These are phyloP conservation scores for Zaprionus nigranus DNA, from an alignment of 1,140 invertebrate genomes.

Conservation along the genomic window DNA sequence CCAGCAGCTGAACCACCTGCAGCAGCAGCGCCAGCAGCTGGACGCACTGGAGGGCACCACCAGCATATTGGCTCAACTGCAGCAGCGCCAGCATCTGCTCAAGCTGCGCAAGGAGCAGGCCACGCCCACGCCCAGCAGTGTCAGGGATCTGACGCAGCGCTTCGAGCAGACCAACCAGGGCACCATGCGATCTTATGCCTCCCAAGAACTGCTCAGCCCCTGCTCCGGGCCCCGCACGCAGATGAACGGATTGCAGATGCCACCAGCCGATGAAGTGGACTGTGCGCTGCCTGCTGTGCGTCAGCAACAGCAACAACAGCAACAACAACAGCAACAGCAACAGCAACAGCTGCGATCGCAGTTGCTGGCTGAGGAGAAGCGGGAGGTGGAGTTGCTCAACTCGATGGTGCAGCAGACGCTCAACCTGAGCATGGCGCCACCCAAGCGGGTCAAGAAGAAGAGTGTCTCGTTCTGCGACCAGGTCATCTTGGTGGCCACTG, in stretches of 20 bases:
- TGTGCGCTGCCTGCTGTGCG: conserved; percentile 57
- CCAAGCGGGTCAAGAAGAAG: conserved; percentile 92
- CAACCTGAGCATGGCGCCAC: conserved; percentile 51
- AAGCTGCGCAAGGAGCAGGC: conserved; percentile 90
- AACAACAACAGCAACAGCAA: conserved; percentile 22
- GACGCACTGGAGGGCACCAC: conserved; percentile 83
- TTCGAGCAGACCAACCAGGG: conserved; percentile 89
- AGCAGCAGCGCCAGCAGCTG: conserved; percentile 79
- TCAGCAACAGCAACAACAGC: conserved; percentile 28
- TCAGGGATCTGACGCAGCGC: conserved; percentile 91
- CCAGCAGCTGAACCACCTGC: conserved; percentile 86
- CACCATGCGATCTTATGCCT: conserved; percentile 71
- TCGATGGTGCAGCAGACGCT: conserved; percentile 85
- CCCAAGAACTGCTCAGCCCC: conserved; percentile 72
- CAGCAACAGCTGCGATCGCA: conserved; percentile 75
- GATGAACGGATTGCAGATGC: conserved; percentile 78
- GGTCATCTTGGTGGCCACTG: conserved; percentile 95
- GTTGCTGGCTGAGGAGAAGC: conserved; percentile 85
- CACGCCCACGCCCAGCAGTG: conserved; percentile 76
- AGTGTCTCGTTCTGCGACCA: conserved; percentile 97
- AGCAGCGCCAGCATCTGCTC: conserved; percentile 85
- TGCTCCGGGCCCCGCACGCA: conserved; percentile 59
- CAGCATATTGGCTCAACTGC: conserved; percentile 89
- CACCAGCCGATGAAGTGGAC: conserved; percentile 76
- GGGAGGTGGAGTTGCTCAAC: conserved; percentile 86